Evolutionary conservation across 2,888 invertebrate species (phyloP), one percentile per base, ranked within the genome.

Genomic region (Drosophila affinis): DNA sequence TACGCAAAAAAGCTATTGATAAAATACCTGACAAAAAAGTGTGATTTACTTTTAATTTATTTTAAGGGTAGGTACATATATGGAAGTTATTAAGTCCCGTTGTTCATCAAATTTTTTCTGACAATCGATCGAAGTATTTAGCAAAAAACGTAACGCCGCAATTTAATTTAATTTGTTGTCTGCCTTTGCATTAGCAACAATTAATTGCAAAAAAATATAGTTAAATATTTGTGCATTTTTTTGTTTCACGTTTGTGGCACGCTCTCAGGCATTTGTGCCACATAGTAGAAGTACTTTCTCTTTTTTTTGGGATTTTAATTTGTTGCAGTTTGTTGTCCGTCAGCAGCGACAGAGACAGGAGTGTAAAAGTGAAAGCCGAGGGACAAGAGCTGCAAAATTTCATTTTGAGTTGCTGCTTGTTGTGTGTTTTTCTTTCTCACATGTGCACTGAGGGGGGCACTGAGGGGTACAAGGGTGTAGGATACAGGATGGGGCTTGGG

Each of bases 231-330:
- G 9, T 45, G 18, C 24, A 21, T 27, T 5, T 44, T 44, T 18
- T 9, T 44, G 1, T 3, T 21, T 21, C 69, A 55, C 49, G 18
- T 68, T 55, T 18, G 44, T 7, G 27, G 27, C 45, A 10, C 4
- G 27, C 65, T 39, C 63, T 64, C 27, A 64, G 34, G 51, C 52
- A 44, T 57, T 45, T 49, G 27, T 27, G 17, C 9, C 52, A 52
- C 18, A 56, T 57, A 52, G 58, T 61, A 56, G 65, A 18, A 18
- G 17, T 9, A 18, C 18, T 18, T 3, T 10, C 17, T 63, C 67
- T 62, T 57, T 54, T 83, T 80, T 73, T 77, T 46, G 53, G 57
- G 18, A 81, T 73, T 81, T 87, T 87, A 87, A 81, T 81, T 81
- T 87, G 85, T 76, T 69, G 54, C 79, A 76, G 71, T 62, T 63